A percentile compares a stretch with the other conserved stretches of the same genome.
Conservation (phyloP, 2,113 vertebrate genomes). For the Antennarius striatus region DNA sequence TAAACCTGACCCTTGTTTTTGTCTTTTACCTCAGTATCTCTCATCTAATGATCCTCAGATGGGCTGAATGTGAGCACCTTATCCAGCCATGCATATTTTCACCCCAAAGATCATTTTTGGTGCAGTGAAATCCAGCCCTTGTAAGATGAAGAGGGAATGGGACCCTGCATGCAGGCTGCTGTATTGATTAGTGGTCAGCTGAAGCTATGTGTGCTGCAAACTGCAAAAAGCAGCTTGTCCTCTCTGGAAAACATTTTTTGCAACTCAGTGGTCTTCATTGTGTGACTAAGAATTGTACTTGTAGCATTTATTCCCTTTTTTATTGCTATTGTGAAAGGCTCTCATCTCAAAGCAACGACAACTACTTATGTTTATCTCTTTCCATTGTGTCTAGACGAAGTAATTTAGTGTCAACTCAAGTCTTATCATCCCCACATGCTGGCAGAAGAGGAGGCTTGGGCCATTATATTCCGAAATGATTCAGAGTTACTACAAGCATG, state of each 20-base stretch:
- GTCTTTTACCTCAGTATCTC: not conserved
- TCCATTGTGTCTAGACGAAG: conserved; percentile 25
- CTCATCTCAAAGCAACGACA: conserved; percentile 5
- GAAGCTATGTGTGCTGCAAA: conserved; percentile 68
- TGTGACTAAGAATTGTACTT: conserved; percentile 4
- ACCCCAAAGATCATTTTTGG: conserved; percentile 62
- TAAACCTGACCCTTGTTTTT: not conserved
- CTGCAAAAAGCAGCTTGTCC: conserved; percentile 31
- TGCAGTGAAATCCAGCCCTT: conserved; percentile 67
- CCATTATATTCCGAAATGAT: conserved; percentile 14
- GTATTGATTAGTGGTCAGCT: conserved; percentile 73
- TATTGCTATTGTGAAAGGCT: not conserved
- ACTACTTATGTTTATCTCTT: not conserved
- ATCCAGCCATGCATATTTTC: conserved; percentile 21
- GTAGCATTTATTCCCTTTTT: not conserved
- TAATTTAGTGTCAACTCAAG: conserved; percentile 11
- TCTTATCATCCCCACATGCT: conserved; percentile 5
- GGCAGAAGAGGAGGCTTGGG: conserved; percentile 20
- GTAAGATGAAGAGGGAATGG: conserved; percentile 45
- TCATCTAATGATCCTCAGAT: conserved; percentile 7
- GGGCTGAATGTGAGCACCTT: not conserved
- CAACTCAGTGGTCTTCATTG: not conserved
- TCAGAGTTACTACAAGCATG: conserved; percentile 1
- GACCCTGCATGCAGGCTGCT: conserved; percentile 54
- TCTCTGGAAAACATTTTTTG: conserved; percentile 22